phyloP scores from a whole-genome alignment of 2,888 invertebrate species.

The Alloplasta piceator region DNA sequence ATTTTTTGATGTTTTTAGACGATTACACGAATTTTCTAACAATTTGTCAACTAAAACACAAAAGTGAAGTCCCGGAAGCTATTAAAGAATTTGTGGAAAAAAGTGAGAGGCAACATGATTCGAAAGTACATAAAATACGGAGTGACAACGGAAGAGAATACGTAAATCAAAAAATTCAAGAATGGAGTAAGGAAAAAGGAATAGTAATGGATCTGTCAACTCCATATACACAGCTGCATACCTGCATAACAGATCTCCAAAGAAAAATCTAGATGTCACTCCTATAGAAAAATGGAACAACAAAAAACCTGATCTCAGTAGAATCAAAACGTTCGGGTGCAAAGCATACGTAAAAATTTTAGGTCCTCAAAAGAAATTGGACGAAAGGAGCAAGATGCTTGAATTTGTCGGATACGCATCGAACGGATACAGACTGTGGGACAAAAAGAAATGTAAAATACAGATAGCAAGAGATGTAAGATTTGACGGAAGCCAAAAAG shows the following conservation, averaged over 20 bases:
- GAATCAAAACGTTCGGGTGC: conserved; percentile 74
- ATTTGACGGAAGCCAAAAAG: conserved; percentile 22
- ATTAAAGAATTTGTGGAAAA: conserved; percentile 46
- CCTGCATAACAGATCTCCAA: conserved; percentile 69
- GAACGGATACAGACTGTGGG: conserved; percentile 69
- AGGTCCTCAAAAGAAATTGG: conserved; percentile 70
- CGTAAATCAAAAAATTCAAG: conserved; percentile 46
- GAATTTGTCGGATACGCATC: conserved; percentile 69
- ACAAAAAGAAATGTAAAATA: conserved; percentile 63
- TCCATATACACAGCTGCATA: conserved; percentile 56
- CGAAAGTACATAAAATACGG: conserved; percentile 47
- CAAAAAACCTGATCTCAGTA: conserved; percentile 71
- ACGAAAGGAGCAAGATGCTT: conserved; percentile 70
- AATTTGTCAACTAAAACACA: conserved; percentile 48
- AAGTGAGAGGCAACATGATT: conserved; percentile 25
- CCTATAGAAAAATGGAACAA: conserved; percentile 73
- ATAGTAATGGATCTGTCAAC: conserved; percentile 56
- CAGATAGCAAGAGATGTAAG: conserved; percentile 59
- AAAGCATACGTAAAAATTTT: conserved; percentile 70
- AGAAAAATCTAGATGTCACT: conserved; percentile 65
- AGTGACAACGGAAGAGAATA: conserved; percentile 64
- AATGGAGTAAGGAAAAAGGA: conserved; percentile 33
- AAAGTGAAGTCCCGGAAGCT: conserved; percentile 27
- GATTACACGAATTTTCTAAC: conserved; percentile 54
- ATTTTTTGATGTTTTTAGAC: conserved; percentile 55